These are phyloP conservation scores for Dolichopus griseipennis DNA, from an alignment of 2,888 invertebrate genomes.

Conservation along the genomic window DNA sequence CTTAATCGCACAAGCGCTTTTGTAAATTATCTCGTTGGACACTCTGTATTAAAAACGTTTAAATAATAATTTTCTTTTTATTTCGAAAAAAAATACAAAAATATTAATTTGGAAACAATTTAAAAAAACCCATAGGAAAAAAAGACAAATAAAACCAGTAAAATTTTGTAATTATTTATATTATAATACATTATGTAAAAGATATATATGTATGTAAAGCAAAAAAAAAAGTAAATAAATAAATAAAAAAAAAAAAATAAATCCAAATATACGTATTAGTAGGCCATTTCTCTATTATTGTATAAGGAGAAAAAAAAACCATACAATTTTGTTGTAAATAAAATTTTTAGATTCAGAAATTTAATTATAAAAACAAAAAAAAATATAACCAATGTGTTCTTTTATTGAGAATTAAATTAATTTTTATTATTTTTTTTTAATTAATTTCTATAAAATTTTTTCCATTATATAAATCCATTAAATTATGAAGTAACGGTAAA, in stretches of 20 bases:
- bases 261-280: conserved; percentile 43
- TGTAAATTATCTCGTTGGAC: no score
- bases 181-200: not conserved
- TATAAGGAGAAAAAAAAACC: conserved; percentile 20
- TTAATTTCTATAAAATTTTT: not conserved
- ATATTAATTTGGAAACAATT: no score
- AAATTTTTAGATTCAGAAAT: conserved; percentile 39
- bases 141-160: not conserved
- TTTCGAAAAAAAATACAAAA: no score
- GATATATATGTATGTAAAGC: conserved; percentile 18
- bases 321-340: conserved; percentile 42
- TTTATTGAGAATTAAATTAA: conserved; percentile 8
- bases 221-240: conserved; percentile 18
- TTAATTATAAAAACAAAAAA: conserved; percentile 20
- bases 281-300: conserved; percentile 42
- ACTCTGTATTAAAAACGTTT: no score
- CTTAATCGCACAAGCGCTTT: no score
- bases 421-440: conserved; percentile 13
- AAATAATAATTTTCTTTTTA: no score
- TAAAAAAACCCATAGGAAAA: conserved; percentile 7
- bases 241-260: conserved; percentile 26
- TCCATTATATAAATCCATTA: no score
- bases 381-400: conserved; percentile 14
- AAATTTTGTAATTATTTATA: no score
- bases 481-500: no score